Base-by-base conservation (phyloP, 2,113 vertebrate genomes). In the Lepisosteus oculatus region DNA sequence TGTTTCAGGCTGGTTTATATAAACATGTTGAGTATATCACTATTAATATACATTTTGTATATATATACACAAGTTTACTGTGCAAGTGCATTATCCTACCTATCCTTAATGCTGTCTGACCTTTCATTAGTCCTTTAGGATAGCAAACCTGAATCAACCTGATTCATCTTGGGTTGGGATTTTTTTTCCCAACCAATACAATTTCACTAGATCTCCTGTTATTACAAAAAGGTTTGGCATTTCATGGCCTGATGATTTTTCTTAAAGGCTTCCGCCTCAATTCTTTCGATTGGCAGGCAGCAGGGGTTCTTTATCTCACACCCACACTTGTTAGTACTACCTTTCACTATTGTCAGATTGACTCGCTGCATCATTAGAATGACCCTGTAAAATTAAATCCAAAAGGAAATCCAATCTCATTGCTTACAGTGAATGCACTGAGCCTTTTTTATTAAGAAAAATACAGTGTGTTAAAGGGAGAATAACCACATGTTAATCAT, bases 301-400 rank as follows among this genome's bases (percentile, higher is more conserved):
- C 70, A 77, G 76, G 73, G 62, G 76, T 77, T 83, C 80, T 90
- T 84, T 80, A 86, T 85, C 79, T 81, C 73, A 54, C 79, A 57
- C 71, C 85, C 79, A 77, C 74, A 81, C 84, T 82, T 83, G 76
- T 88, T 85, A 76, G 71, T 76, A 77, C 62, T 81, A 70, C 84
- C 78, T 89, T 89, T 89, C 76, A 89, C 82, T 86, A 86, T 84
- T 82, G 82, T 87, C 82, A 91, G 62, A 85, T 83, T 85, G 82
- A 83, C 90, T 80, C 2, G 12, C 67, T 84, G 71, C 74, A 69
- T 91, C 82, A 82, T 68, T 84, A 72, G 87, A 89, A 79, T 81
- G 80, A 82, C 69, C 75, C 78, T 83, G 78, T 74, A 84, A 79
- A 86, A 80, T 61, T 29, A 59, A n/a, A 43, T 42, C 29, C 42